Percentiles rank a stretch among this genome's conserved stretches.
These are phyloP conservation scores for Sycophila sp. DNA, from an alignment of 1,140 invertebrate species.

Conservation along the genomic window DNA sequence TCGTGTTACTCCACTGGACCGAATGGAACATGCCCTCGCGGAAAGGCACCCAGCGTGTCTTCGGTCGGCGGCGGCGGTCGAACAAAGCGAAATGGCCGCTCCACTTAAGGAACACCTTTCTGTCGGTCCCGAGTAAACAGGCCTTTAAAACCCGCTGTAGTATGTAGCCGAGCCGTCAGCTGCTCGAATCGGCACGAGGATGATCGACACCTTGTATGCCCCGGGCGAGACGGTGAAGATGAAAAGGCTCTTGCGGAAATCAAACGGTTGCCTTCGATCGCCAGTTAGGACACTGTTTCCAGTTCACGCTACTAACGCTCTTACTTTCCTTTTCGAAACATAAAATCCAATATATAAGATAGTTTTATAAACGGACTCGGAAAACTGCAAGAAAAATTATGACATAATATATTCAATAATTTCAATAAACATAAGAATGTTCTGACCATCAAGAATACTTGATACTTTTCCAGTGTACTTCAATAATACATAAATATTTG, in stretches of 20 bases:
- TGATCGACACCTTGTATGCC: conserved; percentile 28
- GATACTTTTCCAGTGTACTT: no score
- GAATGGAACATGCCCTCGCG: no score
- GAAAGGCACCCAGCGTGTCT: not conserved
- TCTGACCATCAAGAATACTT: no score
- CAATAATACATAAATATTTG: not conserved
- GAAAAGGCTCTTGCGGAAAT: conserved; percentile 1
- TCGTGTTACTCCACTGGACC: not conserved
- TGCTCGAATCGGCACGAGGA: not conserved
- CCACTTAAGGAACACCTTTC: conserved; percentile 15
- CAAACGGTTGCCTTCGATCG: not conserved
- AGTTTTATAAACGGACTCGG: no score
- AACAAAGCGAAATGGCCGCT: conserved; percentile 6
- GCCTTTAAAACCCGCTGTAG: not conserved
- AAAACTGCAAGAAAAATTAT: no score
- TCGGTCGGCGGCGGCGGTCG: not conserved
- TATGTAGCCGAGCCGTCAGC: not conserved
- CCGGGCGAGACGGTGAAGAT: not conserved
- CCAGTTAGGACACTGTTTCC: not conserved
- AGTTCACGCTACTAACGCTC: not conserved
- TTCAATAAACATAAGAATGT: no score
- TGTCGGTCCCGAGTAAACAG: conserved; percentile 14
- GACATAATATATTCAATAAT: no score
- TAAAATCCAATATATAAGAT: no score
- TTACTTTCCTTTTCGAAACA: not conserved